Conservation (phyloP, 2,113 vertebrate genomes). For the Strix aluco region DNA sequence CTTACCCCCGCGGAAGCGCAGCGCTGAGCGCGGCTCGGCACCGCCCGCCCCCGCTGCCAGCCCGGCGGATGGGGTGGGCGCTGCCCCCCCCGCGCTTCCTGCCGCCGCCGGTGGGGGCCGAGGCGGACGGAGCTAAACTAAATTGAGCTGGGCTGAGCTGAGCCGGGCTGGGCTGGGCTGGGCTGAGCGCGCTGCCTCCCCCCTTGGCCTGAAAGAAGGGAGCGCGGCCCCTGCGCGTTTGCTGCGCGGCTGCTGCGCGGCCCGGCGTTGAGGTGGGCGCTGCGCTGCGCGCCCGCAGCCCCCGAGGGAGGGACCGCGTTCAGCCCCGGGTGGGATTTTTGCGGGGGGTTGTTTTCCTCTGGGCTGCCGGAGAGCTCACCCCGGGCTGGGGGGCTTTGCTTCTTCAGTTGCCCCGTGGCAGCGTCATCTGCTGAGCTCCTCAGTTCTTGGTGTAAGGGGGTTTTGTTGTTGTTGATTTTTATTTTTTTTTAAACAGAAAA, state of each 20-base stretch:
- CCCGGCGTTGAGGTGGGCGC: not conserved
- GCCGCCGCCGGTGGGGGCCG: not conserved
- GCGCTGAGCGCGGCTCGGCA: not conserved
- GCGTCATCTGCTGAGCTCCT: not conserved
- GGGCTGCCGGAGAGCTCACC: not conserved
- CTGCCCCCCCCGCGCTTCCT: not conserved
- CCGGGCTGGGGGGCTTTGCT: not conserved
- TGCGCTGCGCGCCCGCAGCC: not conserved
- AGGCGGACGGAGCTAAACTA: not conserved
- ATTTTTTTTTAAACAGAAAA: not conserved
- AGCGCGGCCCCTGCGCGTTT: not conserved
- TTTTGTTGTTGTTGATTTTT: too few relatives aligned
- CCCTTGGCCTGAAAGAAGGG: not conserved
- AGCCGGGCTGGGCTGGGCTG: not conserved
- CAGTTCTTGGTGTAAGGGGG: rapidly evolving
- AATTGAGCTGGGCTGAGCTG: too few relatives aligned
- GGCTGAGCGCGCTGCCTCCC: not conserved
- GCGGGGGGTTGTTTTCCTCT: not conserved
- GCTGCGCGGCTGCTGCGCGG: not conserved
- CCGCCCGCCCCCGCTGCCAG: not conserved
- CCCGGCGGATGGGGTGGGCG: slow-evolving; percentile 19
- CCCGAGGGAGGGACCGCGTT: not conserved
- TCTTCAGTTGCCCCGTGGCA: rapidly evolving
- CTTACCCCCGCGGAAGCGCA: slow-evolving; percentile 25
- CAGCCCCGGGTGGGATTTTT: not conserved